Evolutionary conservation across 2,888 invertebrate species (phyloP).

Genomic region (Itoplectis maculator): DNA sequence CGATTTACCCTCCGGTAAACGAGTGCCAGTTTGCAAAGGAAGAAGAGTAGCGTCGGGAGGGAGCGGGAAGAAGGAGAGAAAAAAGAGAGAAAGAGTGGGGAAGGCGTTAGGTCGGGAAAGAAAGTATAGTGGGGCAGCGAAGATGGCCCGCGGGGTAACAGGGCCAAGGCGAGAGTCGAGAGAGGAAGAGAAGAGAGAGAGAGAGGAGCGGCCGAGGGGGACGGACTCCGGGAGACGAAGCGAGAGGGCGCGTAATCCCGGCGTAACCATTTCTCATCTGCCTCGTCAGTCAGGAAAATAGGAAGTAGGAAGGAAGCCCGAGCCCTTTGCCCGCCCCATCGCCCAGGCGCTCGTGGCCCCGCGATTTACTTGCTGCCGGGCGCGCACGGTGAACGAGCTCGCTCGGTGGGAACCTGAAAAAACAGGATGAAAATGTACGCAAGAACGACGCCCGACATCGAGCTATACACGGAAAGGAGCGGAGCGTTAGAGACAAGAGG

Average conservation of each 20-base stretch:
- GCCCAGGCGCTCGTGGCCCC: slow-evolving; percentile 44
- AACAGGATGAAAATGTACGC: slow-evolving; percentile 55
- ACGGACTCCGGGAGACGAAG: slow-evolving; percentile 34
- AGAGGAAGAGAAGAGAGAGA: too few species aligned
- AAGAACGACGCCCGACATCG: slow-evolving; percentile 44
- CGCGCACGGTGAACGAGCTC: slow-evolving; percentile 34
- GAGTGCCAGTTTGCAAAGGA: slow-evolving; percentile 66
- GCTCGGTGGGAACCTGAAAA: slow-evolving; percentile 42
- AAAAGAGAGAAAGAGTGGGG: slow-evolving; percentile 8
- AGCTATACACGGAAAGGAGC: slow-evolving; percentile 24
- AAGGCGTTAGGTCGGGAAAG: slow-evolving; percentile 41
- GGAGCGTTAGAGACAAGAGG: background rate
- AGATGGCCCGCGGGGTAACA: slow-evolving; percentile 19
- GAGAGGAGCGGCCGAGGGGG: background rate
- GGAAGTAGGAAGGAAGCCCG: slow-evolving; percentile 52
- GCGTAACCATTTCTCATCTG: slow-evolving; percentile 66
- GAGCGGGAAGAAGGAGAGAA: background rate
- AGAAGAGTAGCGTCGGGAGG: slow-evolving; percentile 41
- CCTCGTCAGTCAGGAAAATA: slow-evolving; percentile 66
- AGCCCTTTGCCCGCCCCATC: slow-evolving; percentile 24
- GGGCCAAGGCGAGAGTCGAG: slow-evolving; percentile 11
- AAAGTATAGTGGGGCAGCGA: slow-evolving; percentile 27
- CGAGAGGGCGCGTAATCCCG: slow-evolving; percentile 64
- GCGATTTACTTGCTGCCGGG: slow-evolving; percentile 52
- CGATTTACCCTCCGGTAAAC: slow-evolving; percentile 67